phyloP scores from a whole-genome alignment of 2,113 vertebrate genomes.

The Enhydra lutris region DNA sequence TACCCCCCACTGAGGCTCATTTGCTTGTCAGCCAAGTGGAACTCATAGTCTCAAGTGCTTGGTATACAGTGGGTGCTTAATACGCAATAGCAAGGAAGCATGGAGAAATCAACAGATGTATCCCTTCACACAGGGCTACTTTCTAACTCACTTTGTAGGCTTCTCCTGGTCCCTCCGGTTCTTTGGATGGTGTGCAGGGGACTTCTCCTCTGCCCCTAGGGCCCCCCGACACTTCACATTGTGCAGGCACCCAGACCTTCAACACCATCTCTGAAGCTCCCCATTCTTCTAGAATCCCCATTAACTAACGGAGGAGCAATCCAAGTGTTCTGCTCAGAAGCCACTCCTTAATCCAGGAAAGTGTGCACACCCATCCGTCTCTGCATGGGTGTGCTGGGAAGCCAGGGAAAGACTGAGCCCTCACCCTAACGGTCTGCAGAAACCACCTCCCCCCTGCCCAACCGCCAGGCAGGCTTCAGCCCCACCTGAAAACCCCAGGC shows the following conservation, averaged over 20 bases:
- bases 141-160: too few species aligned
- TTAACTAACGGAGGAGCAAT: accelerated
- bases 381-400: accelerated
- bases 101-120: background rate
- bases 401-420: background rate
- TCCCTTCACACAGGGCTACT: accelerated
- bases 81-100: background rate
- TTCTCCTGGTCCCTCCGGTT: background rate
- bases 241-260: accelerated
- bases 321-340: background rate
- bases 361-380: accelerated
- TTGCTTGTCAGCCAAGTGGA: background rate
- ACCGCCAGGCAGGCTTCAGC: slow-evolving; percentile 18
- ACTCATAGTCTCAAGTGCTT: background rate
- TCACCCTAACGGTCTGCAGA: background rate
- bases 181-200: background rate
- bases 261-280: background rate
- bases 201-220: too few species aligned
- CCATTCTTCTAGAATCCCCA: accelerated
- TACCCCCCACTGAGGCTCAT: too few species aligned
- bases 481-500: slow-evolving; percentile 67
- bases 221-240: accelerated
- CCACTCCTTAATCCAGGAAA: background rate
- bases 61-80: background rate
- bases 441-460: background rate